Evolutionary conservation across 2,888 invertebrate species (phyloP), one percentile per base, ranked within the genome.

Genomic region (Trissolcus brochymenae): DNA sequence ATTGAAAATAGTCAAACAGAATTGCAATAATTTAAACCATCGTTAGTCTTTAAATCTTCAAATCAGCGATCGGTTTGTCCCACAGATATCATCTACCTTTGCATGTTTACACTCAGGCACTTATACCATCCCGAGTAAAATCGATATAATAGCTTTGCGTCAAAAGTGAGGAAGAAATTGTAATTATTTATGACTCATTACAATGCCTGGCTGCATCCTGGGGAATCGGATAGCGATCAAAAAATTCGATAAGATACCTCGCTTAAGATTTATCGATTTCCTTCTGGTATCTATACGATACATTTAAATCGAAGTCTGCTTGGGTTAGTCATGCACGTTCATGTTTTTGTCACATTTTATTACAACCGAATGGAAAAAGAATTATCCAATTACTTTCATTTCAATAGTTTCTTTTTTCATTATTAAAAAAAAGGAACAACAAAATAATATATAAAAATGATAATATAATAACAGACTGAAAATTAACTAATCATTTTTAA

Each of bases 141-240:
- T 56, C 19, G 49, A 17, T 56, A 74, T 81, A 46, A 35, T 29
- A 9, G 17, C 16, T 7, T 41, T 62, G 57, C 55, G 61, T 76
- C 77, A 75, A 68, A 79, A 14, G 67, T 35, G 53, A 79, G 79
- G 73, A 81, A 79, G 76, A 81, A 80, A 80, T 82, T 67, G 80
- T 80, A 84, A 85, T 84, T 84, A 87, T 87, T 87, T 86, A 87
- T 84, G 79, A 84, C 83, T 87, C 86, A 85, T 87, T 87, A 86
- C 83, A 79, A 80, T 81, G 79, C 81, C 78, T 78, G 76, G 78
- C 79, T 68, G 54, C 75, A 50, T 57, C 64, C 68, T 68, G 61
- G 66, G 68, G 81, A 84, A 86, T 85, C 84, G 83, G 9, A 83
- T 85, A 84, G 84, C 82, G 79, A 84, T 86, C 83, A 80, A 81